Conservation (phyloP, 1,140 invertebrate genomes). For the Eurytemora carolleeae region DNA sequence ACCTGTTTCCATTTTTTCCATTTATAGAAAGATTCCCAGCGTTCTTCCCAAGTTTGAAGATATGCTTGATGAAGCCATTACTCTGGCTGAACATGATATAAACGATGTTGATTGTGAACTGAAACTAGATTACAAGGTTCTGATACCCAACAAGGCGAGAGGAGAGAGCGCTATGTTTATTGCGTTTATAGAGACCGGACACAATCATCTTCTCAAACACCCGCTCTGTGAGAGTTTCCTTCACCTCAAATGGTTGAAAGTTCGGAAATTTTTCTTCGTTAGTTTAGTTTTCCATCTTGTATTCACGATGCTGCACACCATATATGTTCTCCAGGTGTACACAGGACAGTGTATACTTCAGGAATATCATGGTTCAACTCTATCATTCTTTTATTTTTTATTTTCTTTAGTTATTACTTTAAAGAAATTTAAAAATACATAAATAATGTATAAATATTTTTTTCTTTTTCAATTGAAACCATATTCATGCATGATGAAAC, state of each 20-base stretch:
- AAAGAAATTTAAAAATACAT: too few relatives aligned
- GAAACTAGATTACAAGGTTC: conserved; percentile 34
- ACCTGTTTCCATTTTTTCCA: too few relatives aligned
- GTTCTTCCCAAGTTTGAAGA: conserved; percentile 49
- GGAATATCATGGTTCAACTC: too few relatives aligned
- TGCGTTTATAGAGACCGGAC: conserved; percentile 19
- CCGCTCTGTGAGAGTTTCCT: conserved; percentile 21
- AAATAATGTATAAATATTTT: too few relatives aligned
- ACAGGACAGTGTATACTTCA: not conserved
- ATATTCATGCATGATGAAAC: too few relatives aligned
- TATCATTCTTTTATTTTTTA: too few relatives aligned
- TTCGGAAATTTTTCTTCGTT: conserved; percentile 62
- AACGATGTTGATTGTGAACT: conserved; percentile 61
- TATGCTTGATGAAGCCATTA: conserved; percentile 51
- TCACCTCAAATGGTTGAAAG: conserved; percentile 47
- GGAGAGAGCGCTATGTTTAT: conserved; percentile 19
- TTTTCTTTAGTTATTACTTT: too few relatives aligned
- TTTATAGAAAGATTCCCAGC: conserved; percentile 49
- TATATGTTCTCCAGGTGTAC: conserved; percentile 8
- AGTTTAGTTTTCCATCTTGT: conserved; percentile 53
- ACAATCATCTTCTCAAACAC: conserved; percentile 21
- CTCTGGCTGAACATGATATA: conserved; percentile 53
- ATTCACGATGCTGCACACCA: conserved; percentile 40
- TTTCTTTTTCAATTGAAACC: too few relatives aligned
- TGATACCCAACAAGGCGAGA: conserved; percentile 12